These are phyloP conservation scores for Drosophila stalkeri DNA, from an alignment of 2,888 invertebrate genomes.

Conservation along the genomic window DNA sequence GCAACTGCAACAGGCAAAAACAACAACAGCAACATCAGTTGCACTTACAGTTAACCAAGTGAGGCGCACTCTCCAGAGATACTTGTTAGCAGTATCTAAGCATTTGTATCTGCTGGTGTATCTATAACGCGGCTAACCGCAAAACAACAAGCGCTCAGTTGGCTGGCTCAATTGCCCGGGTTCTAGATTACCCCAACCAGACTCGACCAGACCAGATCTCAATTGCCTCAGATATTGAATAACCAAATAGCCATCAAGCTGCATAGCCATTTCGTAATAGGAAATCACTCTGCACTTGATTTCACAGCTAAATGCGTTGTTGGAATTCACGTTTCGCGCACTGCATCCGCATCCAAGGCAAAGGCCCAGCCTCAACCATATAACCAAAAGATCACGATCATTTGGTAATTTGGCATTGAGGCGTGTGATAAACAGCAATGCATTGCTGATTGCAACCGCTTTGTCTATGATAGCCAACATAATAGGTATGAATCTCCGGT, in stretches of 20 bases:
- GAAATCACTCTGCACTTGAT: slow-evolving; percentile 73
- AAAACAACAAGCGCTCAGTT: slow-evolving; percentile 60
- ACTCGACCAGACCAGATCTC: slow-evolving; percentile 20
- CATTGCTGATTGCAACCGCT: slow-evolving; percentile 53
- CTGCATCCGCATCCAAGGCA: slow-evolving; percentile 22
- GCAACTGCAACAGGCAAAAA: slow-evolving; percentile 3
- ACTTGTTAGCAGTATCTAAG: slow-evolving; percentile 55
- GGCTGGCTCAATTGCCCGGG: slow-evolving; percentile 63
- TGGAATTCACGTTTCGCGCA: slow-evolving; percentile 56
- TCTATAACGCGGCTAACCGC: slow-evolving; percentile 72
- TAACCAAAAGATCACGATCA: slow-evolving; percentile 52
- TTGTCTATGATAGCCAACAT: slow-evolving; percentile 20
- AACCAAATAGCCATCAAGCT: slow-evolving; percentile 78
- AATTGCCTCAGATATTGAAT: slow-evolving; percentile 67
- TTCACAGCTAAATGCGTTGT: slow-evolving; percentile 71
- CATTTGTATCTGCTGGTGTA: slow-evolving; percentile 41
- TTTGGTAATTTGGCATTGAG: slow-evolving; percentile 72
- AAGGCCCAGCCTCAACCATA: slow-evolving; percentile 5
- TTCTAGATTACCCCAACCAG: slow-evolving; percentile 65
- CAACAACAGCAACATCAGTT: slow-evolving; percentile 26
- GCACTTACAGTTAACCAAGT: slow-evolving; percentile 61
- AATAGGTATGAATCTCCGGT: background rate
- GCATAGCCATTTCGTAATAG: slow-evolving; percentile 76
- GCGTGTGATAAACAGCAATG: slow-evolving; percentile 77
- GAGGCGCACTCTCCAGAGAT: slow-evolving; percentile 56